Evolutionary conservation across 2,888 invertebrate genomes (phyloP), one percentile per base, ranked within the genome.

Genomic region (Amblyjoppa proteus): DNA sequence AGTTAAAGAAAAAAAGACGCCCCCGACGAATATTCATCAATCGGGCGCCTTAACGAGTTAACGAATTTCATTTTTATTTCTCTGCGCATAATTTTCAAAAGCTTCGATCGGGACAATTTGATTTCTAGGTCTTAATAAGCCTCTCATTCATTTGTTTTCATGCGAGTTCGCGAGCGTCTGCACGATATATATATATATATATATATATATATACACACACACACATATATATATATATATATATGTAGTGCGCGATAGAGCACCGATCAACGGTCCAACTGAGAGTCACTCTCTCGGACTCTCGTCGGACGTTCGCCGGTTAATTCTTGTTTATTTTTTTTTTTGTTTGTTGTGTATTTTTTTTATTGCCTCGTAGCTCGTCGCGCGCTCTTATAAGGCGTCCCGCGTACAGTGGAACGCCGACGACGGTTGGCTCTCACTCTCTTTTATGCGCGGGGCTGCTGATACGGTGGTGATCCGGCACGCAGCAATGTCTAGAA

Each of bases 341-440:
- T 45, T 45, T 0, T 41, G 9, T 41, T 2, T 34, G 6, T 34
- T 20, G 34, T 34, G 4, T 34, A 34, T 38, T 45, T 45, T 83
- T 83, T 84, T 84, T 80, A 80, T 80, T 80, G 49, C 75, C 75
- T 76, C 76, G 71, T 76, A 80, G 80, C 75, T 70, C 77, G 45
- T 78, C 78, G 58, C 75, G 64, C 75, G 64, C 76, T 80, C 84
- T 80, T 84, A 84, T 80, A 84, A 84, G 80, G 84, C 80, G 64
- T 76, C 76, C 76, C 75, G 58, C 68, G 58, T 69, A 66, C 45
- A 78, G 58, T 58, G 77, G 56, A 53, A 69, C 69, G 68, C 69
- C 13, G 66, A 25, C 66, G 73, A 41, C 51, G 28, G 38, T 13
- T 28, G 31, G 13, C 64, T 41, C 25, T 25, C 56, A 11, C 75